Conservation (phyloP, 2,888 invertebrate species). For the Carterocephalus palaemon region DNA sequence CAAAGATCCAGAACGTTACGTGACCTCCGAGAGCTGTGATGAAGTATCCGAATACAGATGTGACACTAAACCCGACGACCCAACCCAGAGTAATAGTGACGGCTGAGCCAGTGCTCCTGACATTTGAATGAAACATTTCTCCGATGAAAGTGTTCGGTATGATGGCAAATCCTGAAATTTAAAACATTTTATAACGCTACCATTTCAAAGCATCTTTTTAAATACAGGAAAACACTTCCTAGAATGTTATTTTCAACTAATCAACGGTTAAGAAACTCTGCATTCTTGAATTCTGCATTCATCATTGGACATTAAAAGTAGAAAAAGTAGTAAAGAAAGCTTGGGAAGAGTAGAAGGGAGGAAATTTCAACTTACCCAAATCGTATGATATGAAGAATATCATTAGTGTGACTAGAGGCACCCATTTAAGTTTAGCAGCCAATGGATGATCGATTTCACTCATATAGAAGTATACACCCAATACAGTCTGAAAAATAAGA, state of each 20-base stretch:
- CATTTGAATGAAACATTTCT: constrained; percentile 35
- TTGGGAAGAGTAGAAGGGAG: too few species aligned
- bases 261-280: too few species aligned
- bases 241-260: not conserved
- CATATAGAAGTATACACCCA: constrained; percentile 44
- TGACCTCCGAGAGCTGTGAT: constrained; percentile 69
- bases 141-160: constrained; percentile 34
- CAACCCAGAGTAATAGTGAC: constrained; percentile 29
- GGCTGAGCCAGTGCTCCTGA: constrained; percentile 34
- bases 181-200: too few species aligned
- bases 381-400: constrained; percentile 43
- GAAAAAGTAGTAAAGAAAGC: too few species aligned
- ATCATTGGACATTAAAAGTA: too few species aligned
- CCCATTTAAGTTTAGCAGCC: constrained; percentile 36
- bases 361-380: constrained; percentile 42
- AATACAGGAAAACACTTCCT: too few species aligned
- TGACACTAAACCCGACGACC: constrained; percentile 30
- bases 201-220: too few species aligned
- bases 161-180: constrained; percentile 34
- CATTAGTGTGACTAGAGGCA: constrained; percentile 42
- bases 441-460: constrained; percentile 28
- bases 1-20: constrained; percentile 82
- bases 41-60: constrained; percentile 31
- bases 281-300: too few species aligned
- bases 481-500: constrained; percentile 38